Percentiles rank a stretch among this genome's conserved stretches.
Conservation (phyloP, 2,113 vertebrate genomes). For the Phyllostomus discolor region DNA sequence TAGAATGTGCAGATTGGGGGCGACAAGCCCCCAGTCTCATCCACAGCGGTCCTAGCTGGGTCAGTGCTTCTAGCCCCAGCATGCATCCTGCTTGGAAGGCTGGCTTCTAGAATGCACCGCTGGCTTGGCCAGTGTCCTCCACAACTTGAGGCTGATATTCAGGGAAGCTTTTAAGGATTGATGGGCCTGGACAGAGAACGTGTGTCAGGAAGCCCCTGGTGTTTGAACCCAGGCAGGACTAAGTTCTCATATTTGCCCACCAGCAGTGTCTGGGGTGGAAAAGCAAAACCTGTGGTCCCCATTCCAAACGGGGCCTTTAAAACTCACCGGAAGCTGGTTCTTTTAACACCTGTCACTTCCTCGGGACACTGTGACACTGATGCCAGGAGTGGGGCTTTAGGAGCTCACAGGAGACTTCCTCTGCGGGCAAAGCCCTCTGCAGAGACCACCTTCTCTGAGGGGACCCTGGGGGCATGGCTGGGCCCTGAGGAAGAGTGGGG, state of each 20-base stretch:
- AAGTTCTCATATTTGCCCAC: neutral
- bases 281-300: neutral
- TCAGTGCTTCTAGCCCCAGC: neutral
- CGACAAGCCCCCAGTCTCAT: neutral
- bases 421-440: neutral
- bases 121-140: neutral
- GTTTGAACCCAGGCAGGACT: neutral
- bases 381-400: neutral
- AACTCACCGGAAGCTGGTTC: neutral
- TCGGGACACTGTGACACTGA: neutral
- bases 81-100: neutral
- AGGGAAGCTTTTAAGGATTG: neutral
- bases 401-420: neutral
- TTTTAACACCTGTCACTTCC: neutral
- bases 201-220: neutral
- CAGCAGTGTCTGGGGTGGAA: neutral
- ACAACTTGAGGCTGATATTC: neutral
- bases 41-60: neutral
- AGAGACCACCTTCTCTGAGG: no score
- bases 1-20: rapidly evolving
- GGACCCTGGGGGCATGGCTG: neutral
- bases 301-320: neutral
- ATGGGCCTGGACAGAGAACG: neutral
- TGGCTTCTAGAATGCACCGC: neutral
- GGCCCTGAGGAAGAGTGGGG: neutral